Conservation (phyloP, 2,797 vertebrate genomes). For the Alca torda region DNA sequence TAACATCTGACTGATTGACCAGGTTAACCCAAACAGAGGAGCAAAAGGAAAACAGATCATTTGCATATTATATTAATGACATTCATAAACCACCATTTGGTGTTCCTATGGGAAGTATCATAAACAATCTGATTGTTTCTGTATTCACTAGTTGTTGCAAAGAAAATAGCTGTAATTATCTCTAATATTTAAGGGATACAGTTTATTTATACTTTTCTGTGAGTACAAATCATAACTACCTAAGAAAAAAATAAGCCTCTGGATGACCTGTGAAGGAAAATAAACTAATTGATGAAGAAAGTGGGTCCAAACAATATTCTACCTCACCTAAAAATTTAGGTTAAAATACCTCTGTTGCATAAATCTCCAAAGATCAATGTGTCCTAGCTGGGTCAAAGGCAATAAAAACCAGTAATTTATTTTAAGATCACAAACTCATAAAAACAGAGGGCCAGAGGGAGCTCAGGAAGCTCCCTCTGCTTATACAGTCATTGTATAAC, state of each 20-base stretch:
- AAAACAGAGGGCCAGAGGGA: background rate
- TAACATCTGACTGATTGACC: constrained; percentile 47
- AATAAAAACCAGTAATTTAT: background rate
- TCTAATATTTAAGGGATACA: background rate
- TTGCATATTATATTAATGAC: constrained; percentile 71
- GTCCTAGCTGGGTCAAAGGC: background rate
- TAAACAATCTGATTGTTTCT: constrained; percentile 30
- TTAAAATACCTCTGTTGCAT: background rate
- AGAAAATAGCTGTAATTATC: background rate
- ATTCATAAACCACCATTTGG: constrained; percentile 57
- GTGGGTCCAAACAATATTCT: background rate
- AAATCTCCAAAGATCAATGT: background rate
- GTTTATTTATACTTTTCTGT: background rate
- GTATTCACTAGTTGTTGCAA: constrained; percentile 17
- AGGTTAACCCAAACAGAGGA: constrained; percentile 49
- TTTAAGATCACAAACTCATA: background rate
- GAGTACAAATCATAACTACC: background rate
- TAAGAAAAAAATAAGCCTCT: background rate
- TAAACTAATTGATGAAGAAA: background rate
- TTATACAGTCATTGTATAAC: background rate
- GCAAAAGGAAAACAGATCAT: constrained; percentile 40
- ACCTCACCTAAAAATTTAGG: background rate
- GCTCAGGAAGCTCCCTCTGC: background rate
- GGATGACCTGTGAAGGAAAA: background rate
- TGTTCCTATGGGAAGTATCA: constrained; percentile 50